Evolutionary conservation across 2,797 vertebrate species (phyloP).

Genomic region (Sebastes paucispinis): DNA sequence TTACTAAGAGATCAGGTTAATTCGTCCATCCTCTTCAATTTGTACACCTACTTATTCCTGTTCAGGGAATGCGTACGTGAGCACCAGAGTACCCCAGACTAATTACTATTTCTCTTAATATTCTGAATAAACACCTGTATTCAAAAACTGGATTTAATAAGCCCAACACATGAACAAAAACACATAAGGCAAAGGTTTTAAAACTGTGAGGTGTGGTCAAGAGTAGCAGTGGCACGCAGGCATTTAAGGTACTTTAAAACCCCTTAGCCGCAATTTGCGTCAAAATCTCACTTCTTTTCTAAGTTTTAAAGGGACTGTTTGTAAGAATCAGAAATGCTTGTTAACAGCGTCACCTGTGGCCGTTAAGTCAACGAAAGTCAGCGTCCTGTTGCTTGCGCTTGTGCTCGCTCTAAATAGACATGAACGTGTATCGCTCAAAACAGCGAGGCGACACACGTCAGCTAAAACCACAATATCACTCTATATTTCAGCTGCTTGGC

Average conservation of each 20-base stretch:
- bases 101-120: neutral
- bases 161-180: neutral
- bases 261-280: neutral
- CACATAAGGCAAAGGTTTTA: neutral
- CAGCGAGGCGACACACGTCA: too few species aligned
- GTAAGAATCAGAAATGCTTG: too few species aligned
- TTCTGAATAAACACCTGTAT: neutral
- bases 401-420: too few species aligned
- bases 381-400: too few species aligned
- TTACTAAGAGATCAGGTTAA: slow-evolving; percentile 11
- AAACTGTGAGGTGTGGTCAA: too few species aligned
- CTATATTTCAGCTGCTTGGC: too few species aligned
- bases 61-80: neutral
- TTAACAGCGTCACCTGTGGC: too few species aligned
- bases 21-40: neutral
- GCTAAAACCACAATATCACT: too few species aligned
- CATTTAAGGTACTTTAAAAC: neutral
- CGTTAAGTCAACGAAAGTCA: too few species aligned
- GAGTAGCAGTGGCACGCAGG: neutral
- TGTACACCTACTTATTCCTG: slow-evolving; percentile 5
- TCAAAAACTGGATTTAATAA: neutral
- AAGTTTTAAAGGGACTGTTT: too few species aligned
- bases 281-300: too few species aligned
- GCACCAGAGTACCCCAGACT: neutral
- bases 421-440: too few species aligned